Evolutionary conservation across 2,113 vertebrate species (phyloP).

Genomic region (Equus przewalskii): DNA sequence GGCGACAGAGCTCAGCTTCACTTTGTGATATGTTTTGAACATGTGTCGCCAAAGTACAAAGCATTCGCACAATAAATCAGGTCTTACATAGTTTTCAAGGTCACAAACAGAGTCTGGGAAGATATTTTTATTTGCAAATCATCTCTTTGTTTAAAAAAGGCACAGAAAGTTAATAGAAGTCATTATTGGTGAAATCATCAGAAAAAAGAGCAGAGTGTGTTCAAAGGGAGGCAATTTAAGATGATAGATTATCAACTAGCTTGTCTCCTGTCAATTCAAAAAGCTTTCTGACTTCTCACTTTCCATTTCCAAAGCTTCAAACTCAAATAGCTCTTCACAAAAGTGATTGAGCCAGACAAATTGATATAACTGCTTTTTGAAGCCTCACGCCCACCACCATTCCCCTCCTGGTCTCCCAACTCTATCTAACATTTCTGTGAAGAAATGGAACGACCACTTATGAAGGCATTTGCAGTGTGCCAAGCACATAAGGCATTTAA

Average conservation of each 20-base stretch:
- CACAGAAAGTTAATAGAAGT: conserved; percentile 51
- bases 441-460: not conserved
- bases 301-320: conserved; percentile 83
- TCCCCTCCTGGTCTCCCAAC: not conserved
- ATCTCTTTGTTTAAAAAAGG: conserved; percentile 7
- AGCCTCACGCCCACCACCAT: not conserved
- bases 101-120: conserved; percentile 17
- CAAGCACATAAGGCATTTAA: not conserved
- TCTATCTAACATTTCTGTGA: not conserved
- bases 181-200: conserved; percentile 69
- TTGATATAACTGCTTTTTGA: conserved; percentile 38
- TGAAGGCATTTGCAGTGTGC: not conserved
- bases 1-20: not conserved
- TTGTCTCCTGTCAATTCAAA: conserved; percentile 85
- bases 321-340: conserved; percentile 76
- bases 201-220: conserved; percentile 25
- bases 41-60: not conserved
- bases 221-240: conserved; percentile 58
- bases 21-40: not conserved
- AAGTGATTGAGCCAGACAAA: conserved; percentile 77
- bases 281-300: conserved; percentile 85
- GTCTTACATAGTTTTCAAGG: conserved; percentile 53
- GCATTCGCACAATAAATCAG: conserved; percentile 42
- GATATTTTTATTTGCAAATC: conserved; percentile 68
- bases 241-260: conserved; percentile 68